Base-by-base conservation (phyloP, 2,797 vertebrate genomes). In the Emydoidea blandingii region DNA sequence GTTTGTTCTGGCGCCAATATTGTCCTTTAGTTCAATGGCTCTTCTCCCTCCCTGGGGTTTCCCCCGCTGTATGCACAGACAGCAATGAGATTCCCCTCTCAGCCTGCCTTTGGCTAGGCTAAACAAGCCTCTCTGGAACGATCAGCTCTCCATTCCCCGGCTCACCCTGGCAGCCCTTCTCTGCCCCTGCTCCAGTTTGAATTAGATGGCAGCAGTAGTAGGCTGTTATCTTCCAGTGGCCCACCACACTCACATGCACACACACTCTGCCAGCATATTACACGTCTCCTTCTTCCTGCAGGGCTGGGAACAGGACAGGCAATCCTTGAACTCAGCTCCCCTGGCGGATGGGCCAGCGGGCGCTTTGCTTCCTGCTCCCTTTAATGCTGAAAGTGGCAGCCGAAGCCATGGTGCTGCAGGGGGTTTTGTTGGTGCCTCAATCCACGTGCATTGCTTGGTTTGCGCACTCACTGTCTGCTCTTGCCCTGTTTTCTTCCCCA, bases 401-500 rank as follows among this genome's bases (percentile, higher is more conserved):
- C 18, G 18, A 34, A 11, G 68, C 10, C 68, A 41, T 2, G 12
- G 23, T 23, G 37, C 68, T 25, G 68, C 68, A 65, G 59, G 31
- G 16, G 5, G 6, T 27, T 23, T 41, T 12, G 11, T 41, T 3
- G 11, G 41, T 23, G 3, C 25, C 25, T 76, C 37, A 8, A 23
- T 14, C 14, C 44, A 3, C 16, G 74, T 16, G 23, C 44, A 9
- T 47, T 76, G 25, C 44, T 74, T 29, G 74, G 41, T 76, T 76
- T 76, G 12, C 25, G 8, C 23, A 12, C 15, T 47, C 79, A n/a
- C 50, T 12, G 79, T 49, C 76, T 49, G 5, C 34, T 79, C 18
- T 87, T 57, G 34, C 62, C 8, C 34, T 1, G 0, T 1, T 65
- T 3, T 14, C 49, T 37, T 41, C 31, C 4, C 15, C 86, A 94